Evolutionary conservation across 2,888 invertebrate genomes (phyloP), one percentile per base, ranked within the genome.

Genomic region (Hirudinaria manillensis): DNA sequence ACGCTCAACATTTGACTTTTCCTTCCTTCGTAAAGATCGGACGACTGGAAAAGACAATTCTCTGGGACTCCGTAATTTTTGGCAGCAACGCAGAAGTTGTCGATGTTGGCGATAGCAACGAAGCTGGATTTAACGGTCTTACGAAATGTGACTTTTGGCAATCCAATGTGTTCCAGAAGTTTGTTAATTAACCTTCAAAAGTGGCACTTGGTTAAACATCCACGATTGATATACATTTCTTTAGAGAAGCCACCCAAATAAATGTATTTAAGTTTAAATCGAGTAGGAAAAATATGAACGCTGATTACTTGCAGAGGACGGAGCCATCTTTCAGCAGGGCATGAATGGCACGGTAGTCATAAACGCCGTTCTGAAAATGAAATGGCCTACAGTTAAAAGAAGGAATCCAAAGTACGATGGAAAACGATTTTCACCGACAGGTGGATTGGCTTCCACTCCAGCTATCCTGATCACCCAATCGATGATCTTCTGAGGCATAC

Each of bases 1-100:
- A 78, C 77, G 70, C 73, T 77, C 45, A 77, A n/a, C 76, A 78
- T 77, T 36, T 77, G 76, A n/a, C 75, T 76, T 73, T 78, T 78
- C 29, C 77, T 66, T 10, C 78, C 78, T 27, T 78, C 78, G 38
- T 75, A 76, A 65, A 78, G 76, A 68, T 78, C 78, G 38, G 66
- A 71, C 21, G 77, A 77, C 45, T 77, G 77, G 77, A 78, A 78
- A 27, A 78, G 74, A 45, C 77, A 78, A 19, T 68, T 76, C 36
- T 75, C 77, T 2, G 78, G 68, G 10, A 78, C 76, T 16, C 78
- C 78, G 68, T 77, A 78, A 55, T 70, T 75, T 66, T 72, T 72
- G 6, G 77, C 75, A 34, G 76, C 78, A 6, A 73, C 55, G 73
- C 73, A 73, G 61, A 78, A 78, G 51, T 68, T 76, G 67, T 78